Evolutionary conservation across 2,888 invertebrate species (phyloP).

Genomic region (Drosophila antonietae): DNA sequence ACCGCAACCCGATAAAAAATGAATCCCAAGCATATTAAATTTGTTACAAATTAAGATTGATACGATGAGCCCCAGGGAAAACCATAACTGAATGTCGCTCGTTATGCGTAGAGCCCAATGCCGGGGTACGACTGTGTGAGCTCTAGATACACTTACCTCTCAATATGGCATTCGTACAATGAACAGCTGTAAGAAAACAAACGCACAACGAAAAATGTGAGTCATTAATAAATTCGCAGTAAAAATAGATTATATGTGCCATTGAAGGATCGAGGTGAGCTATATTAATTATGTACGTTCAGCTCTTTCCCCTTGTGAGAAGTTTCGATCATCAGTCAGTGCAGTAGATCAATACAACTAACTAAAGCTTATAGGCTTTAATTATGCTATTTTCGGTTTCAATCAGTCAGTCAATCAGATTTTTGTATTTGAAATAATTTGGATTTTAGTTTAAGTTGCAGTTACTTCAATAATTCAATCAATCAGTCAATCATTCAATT

Average conservation of each 20-base stretch:
- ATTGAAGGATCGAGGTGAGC: not conserved
- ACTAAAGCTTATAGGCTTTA: no score
- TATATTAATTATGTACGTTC: not conserved
- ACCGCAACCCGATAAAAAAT: constrained; percentile 20
- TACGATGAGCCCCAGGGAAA: constrained; percentile 50
- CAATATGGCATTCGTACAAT: constrained; percentile 8
- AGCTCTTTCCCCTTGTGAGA: not conserved
- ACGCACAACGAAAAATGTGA: not conserved
- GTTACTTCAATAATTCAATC: not conserved
- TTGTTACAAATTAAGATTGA: constrained; percentile 75
- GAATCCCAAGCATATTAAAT: constrained; percentile 61
- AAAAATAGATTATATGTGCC: constrained; percentile 26
- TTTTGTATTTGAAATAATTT: no score
- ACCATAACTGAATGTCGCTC: constrained; percentile 18
- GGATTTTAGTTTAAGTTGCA: no score
- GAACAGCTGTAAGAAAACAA: constrained; percentile 30
- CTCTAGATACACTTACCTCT: constrained; percentile 42
- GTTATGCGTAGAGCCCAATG: not conserved
- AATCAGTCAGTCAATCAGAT: not conserved
- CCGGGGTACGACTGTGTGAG: no score
- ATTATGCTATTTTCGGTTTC: not conserved
- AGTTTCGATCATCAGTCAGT: not conserved
- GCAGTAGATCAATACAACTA: not conserved
- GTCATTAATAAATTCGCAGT: constrained; percentile 38
- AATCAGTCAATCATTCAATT: not conserved